A percentile compares a stretch with the other conserved stretches of the same genome.
phyloP scores from a whole-genome alignment of 2,113 vertebrate genomes.

The Rhineura floridana region DNA sequence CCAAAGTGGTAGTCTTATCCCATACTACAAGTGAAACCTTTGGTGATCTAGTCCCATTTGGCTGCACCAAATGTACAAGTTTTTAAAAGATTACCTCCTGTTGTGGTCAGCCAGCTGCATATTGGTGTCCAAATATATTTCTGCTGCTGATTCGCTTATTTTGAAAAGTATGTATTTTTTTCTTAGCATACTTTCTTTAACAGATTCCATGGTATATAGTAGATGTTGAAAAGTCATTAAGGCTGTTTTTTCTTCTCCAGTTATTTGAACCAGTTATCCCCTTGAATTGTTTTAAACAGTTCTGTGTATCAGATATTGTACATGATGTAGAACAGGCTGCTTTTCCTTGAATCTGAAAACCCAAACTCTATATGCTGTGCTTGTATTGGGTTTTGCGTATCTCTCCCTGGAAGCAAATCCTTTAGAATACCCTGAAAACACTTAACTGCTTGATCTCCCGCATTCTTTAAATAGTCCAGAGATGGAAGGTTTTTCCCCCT shows the following conservation, averaged over 20 bases:
- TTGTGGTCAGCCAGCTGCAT: slow-evolving; percentile 18
- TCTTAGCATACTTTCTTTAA: background rate
- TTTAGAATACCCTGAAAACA: slow-evolving; percentile 30
- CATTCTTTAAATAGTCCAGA: background rate
- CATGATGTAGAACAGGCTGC: slow-evolving; percentile 4
- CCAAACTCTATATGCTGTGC: slow-evolving; percentile 2
- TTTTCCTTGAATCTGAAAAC: slow-evolving; percentile 6
- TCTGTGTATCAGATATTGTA: background rate
- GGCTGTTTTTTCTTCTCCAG: background rate
- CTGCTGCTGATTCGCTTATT: slow-evolving; percentile 31
- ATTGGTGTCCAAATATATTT: slow-evolving; percentile 31
- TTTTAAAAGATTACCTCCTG: slow-evolving; percentile 33
- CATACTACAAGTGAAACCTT: background rate
- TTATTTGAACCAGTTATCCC: slow-evolving; percentile 8
- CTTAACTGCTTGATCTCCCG: background rate
- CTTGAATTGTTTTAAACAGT: background rate
- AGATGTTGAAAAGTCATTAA: background rate
- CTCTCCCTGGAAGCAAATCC: slow-evolving; percentile 9
- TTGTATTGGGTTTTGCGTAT: slow-evolving; percentile 18
- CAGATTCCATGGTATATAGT: background rate
- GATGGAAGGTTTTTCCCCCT: background rate
- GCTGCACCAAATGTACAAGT: slow-evolving; percentile 20
- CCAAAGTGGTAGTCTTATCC: slow-evolving; percentile 1
- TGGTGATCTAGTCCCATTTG: slow-evolving; percentile 19
- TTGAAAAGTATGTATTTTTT: slow-evolving; percentile 44